Evolutionary conservation across 2,113 vertebrate genomes (phyloP), one percentile per base, ranked within the genome.

Genomic region (Trematomus loennbergii): DNA sequence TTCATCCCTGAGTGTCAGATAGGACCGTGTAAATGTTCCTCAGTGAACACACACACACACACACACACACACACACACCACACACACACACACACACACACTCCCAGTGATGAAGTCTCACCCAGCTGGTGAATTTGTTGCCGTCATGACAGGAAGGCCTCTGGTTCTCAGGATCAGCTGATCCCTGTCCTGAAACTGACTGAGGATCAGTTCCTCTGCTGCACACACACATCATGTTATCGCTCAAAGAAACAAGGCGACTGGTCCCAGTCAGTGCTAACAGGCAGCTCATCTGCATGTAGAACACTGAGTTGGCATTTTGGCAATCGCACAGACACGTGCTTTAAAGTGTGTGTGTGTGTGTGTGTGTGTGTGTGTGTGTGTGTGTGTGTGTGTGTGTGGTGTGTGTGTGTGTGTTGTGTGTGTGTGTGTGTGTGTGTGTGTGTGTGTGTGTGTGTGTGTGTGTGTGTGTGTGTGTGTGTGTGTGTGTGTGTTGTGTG

Each of bases 41-140:
- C 33, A 43, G 20, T 58, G 63, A 52, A 71, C 71, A 60, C 59
- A 46, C 64, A 54, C 50, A 75, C 40, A 77, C 43, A 52, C 58
- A 85, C 60, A 72, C 54, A 60, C 70, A 71, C 25, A 59, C 53
- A 46, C 76, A 59, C 20, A 75, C 29, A 62, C 48, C 25, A 29
- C 3, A 29, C 55, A 29, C 57, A 69, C 46, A 53, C 33, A 58
- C 22, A 36, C 59, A 40, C 61, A 50, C 45, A 52, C 20, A 61
- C 55, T 63, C 4, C 59, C 83, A 74, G 72, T 85, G 82, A 89
- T 87, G 85, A 93, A 92, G 78, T 96, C 93, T 50, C 95, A 95
- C 92, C 54, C 45, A 63, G 57, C 78, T 93, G 94, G 60, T 93
- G 92, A 95, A 96, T 96, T 91, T 95, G 79, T 49, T 89, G 88